These are phyloP conservation scores for Adelphocoris suturalis DNA, from an alignment of 2,888 invertebrate genomes.

Conservation along the genomic window DNA sequence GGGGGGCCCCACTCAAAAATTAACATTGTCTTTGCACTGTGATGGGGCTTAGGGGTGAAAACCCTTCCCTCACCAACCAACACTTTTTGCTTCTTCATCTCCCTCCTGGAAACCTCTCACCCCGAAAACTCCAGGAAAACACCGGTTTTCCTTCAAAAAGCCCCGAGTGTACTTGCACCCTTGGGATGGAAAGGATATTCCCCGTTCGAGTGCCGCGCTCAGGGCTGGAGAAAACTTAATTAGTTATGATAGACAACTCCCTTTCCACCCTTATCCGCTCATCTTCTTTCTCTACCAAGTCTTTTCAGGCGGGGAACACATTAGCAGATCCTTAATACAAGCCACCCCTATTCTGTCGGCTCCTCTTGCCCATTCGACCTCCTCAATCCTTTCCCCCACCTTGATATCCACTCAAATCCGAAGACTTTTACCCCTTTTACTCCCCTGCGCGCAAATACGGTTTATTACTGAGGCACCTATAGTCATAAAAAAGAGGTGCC, in stretches of 20 bases:
- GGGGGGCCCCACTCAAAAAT: slow-evolving; percentile 72
- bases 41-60: slow-evolving; percentile 30
- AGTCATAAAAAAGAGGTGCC: slow-evolving; percentile 48
- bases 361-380: background rate
- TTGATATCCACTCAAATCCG: slow-evolving; percentile 51
- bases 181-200: slow-evolving; percentile 45
- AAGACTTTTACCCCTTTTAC: slow-evolving; percentile 50
- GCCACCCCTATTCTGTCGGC: slow-evolving; percentile 25
- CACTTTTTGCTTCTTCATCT: slow-evolving; percentile 58
- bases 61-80: slow-evolving; percentile 29
- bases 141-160: slow-evolving; percentile 56
- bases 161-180: slow-evolving; percentile 65
- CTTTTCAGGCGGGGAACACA: slow-evolving; percentile 59
- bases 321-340: slow-evolving; percentile 70
- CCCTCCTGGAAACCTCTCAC: background rate
- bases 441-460: background rate
- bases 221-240: slow-evolving; percentile 55
- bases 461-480: slow-evolving; percentile 65
- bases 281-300: slow-evolving; percentile 24
- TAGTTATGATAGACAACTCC: slow-evolving; percentile 70
- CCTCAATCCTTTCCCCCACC: slow-evolving; percentile 2
- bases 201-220: slow-evolving; percentile 20
- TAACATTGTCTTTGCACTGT: slow-evolving; percentile 73
- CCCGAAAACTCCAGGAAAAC: slow-evolving; percentile 52
- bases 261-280: background rate